These are phyloP conservation scores for Poecilia latipinna DNA, from an alignment of 2,113 vertebrate genomes.

Conservation along the genomic window DNA sequence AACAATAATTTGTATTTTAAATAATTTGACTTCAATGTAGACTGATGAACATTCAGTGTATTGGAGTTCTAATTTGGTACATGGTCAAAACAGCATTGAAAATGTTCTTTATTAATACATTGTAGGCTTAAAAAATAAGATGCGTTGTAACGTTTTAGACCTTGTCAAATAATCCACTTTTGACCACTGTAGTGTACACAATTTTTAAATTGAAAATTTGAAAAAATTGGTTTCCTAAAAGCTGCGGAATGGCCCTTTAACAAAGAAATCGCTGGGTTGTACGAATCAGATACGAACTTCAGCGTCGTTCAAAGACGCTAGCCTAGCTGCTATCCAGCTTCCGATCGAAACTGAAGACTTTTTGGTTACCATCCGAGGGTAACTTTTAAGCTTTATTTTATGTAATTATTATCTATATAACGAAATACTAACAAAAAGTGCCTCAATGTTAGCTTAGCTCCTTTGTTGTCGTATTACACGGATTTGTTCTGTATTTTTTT, in stretches of 20 bases:
- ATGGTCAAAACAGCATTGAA: background rate
- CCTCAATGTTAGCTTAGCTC: background rate
- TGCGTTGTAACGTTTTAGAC: background rate
- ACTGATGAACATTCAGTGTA: no score
- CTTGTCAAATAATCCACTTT: background rate
- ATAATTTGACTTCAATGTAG: background rate
- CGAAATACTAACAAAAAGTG: background rate
- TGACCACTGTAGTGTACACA: background rate
- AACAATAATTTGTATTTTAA: background rate
- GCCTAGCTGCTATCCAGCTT: background rate
- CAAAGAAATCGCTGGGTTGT: background rate
- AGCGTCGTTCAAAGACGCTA: background rate
- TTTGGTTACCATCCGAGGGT: background rate
- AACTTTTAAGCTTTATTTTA: background rate
- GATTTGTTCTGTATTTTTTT: background rate
- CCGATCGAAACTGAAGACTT: background rate
- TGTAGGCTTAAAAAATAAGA: background rate
- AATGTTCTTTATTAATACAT: background rate
- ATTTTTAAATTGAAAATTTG: background rate
- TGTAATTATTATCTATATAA: background rate
- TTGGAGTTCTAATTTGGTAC: no score
- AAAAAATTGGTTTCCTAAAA: background rate
- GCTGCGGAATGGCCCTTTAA: background rate
- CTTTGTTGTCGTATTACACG: background rate
- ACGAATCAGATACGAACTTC: background rate